Evolutionary conservation across 2,888 invertebrate species (phyloP).

Genomic region (Agrilus mali): DNA sequence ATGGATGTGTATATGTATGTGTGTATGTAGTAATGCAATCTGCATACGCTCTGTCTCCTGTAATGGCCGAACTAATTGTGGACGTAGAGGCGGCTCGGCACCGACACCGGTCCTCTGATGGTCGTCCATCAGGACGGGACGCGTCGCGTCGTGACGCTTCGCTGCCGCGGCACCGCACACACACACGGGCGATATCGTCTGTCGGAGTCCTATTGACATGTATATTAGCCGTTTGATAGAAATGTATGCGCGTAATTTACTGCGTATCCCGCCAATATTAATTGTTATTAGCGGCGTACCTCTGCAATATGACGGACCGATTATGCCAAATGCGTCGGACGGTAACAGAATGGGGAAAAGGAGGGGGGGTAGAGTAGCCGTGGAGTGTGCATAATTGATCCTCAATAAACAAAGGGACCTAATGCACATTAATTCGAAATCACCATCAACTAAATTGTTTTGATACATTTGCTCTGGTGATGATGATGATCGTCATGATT

Average conservation of each 20-base stretch:
- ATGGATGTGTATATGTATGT: no score
- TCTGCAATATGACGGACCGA: not conserved
- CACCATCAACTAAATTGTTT: no score
- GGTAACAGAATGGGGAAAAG: no score
- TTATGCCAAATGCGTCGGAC: no score
- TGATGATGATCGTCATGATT: no score
- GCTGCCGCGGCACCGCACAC: not conserved
- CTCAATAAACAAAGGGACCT: no score
- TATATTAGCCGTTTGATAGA: constrained; percentile 25
- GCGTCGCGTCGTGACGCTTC: no score
- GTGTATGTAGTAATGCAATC: constrained; percentile 14
- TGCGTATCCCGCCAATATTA: not conserved
- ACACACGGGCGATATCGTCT: constrained; percentile 19
- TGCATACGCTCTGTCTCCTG: constrained; percentile 27
- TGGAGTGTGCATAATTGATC: no score
- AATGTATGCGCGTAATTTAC: constrained; percentile 14
- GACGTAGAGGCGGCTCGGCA: constrained; percentile 26
- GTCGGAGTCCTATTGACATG: constrained; percentile 25
- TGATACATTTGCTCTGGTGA: no score
- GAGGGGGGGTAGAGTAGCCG: no score
- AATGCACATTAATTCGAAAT: no score
- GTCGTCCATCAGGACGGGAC: no score
- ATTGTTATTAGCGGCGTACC: not conserved
- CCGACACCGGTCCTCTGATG: constrained; percentile 4
- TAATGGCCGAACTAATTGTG: constrained; percentile 30